Evolutionary conservation across 1,140 invertebrate species (phyloP).

Genomic region (Apis florea): DNA sequence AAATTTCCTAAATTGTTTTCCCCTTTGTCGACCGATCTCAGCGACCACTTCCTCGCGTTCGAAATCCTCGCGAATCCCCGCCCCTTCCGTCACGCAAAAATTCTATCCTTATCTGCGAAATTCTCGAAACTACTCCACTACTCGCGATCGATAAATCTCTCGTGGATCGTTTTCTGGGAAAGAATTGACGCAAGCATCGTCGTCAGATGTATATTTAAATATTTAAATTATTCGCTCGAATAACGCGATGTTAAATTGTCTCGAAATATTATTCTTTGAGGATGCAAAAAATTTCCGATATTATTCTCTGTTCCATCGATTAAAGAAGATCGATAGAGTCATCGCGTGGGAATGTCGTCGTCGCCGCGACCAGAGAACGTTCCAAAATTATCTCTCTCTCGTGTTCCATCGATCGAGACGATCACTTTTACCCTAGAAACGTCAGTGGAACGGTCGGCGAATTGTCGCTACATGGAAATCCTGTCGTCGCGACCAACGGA

Average conservation of each 20-base stretch:
- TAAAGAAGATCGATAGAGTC: background rate
- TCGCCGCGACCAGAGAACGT: background rate
- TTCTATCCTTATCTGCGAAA: too few relatives aligned
- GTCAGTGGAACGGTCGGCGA: background rate
- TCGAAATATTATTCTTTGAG: too few relatives aligned
- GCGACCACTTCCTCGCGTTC: too few relatives aligned
- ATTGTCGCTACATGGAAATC: background rate
- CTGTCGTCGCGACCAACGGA: background rate
- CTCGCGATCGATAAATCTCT: too few relatives aligned
- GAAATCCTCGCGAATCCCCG: background rate
- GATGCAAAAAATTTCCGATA: too few relatives aligned
- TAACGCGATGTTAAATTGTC: too few relatives aligned
- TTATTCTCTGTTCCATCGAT: too few relatives aligned
- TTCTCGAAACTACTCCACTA: too few relatives aligned
- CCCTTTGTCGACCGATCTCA: background rate
- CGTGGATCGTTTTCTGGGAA: too few relatives aligned
- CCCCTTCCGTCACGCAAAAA: background rate
- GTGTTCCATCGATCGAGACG: background rate
- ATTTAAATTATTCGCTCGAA: too few relatives aligned
- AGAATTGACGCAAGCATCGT: too few relatives aligned
- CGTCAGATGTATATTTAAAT: too few relatives aligned
- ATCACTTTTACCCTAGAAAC: background rate
- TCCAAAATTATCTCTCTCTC: background rate
- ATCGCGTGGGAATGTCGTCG: background rate
- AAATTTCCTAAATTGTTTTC: slow-evolving; percentile 31